Percentiles rank a stretch among this genome's conserved stretches.
These are phyloP conservation scores for Thripadectes ignobilis DNA, from an alignment of 2,797 vertebrate species.

Conservation along the genomic window DNA sequence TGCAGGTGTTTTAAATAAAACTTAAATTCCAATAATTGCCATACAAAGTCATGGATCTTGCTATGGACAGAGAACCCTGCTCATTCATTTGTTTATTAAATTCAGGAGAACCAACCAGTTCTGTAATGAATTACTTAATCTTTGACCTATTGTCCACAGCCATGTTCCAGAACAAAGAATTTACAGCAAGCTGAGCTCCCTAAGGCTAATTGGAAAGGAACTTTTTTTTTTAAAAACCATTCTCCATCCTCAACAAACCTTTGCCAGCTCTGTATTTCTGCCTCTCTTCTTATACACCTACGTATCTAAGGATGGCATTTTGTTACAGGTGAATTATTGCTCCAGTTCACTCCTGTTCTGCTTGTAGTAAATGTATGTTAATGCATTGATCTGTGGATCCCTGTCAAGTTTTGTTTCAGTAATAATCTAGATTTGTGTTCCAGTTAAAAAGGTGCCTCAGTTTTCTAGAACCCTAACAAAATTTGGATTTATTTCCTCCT, in stretches of 20 bases:
- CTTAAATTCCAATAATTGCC: neutral
- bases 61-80: neutral
- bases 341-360: conserved; percentile 15
- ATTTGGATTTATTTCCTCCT: neutral
- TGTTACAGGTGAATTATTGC: conserved; percentile 57
- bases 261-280: conserved; percentile 45
- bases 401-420: neutral
- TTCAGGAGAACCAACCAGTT: conserved; percentile 12
- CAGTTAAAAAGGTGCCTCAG: neutral
- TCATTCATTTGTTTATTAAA: conserved; percentile 62
- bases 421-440: neutral
- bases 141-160: conserved; percentile 55
- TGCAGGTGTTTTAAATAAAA: neutral
- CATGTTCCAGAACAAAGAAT: conserved; percentile 63
- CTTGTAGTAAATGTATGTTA: neutral
- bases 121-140: conserved; percentile 44
- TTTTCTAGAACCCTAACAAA: neutral
- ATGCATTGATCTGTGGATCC: neutral
- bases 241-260: conserved; percentile 24
- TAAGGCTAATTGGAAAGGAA: conserved; percentile 69
- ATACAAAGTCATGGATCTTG: neutral
- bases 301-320: conserved; percentile 48
- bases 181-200: conserved; percentile 53
- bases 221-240: neutral
- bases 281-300: conserved; percentile 37